These are phyloP conservation scores for Epinephelus malabaricus DNA, from an alignment of 2,797 vertebrate genomes.

Conservation along the genomic window DNA sequence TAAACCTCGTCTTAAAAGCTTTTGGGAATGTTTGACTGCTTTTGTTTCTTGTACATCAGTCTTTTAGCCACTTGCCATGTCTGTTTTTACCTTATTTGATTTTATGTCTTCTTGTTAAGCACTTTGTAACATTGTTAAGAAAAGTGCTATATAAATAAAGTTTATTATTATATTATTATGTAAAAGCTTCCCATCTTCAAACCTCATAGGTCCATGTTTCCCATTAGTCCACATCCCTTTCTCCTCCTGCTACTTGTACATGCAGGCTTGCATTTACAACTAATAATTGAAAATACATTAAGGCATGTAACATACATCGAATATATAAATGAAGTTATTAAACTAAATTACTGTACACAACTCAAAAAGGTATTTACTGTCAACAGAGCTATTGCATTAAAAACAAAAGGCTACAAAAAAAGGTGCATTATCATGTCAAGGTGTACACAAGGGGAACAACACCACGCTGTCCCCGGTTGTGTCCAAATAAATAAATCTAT, in stretches of 20 bases:
- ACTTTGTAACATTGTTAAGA: no score
- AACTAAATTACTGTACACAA: neutral
- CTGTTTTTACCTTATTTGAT: no score
- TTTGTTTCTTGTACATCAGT: no score
- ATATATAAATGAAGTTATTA: neutral
- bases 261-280: neutral
- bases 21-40: no score
- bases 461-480: no score
- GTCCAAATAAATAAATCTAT: no score
- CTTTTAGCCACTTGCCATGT: no score
- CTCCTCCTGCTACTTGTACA: neutral
- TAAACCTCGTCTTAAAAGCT: no score
- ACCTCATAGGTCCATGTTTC: neutral
- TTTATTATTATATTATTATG: no score
- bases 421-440: neutral
- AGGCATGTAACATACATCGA: neutral
- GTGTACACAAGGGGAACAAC: neutral
- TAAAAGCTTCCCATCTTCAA: neutral
- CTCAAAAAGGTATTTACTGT: neutral
- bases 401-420: neutral
- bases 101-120: no score
- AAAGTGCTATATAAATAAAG: no score
- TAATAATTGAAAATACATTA: neutral
- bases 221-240: neutral
- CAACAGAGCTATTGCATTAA: neutral